Evolutionary conservation across 2,888 invertebrate genomes (phyloP).

Genomic region (Malacosoma neustria): DNA sequence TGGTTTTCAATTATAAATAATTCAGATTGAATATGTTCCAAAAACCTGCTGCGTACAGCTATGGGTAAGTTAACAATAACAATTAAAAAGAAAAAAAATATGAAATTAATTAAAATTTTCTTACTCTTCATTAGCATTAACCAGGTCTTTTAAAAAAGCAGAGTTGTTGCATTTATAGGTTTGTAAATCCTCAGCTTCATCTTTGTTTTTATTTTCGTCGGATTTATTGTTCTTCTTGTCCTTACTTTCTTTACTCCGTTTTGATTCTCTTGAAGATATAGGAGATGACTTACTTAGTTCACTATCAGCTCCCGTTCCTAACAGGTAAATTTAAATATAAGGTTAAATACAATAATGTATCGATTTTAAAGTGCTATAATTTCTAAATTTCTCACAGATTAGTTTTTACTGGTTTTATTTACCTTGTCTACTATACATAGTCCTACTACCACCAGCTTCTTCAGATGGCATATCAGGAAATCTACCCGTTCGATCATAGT

Average conservation of each 20-base stretch:
- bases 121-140: constrained; percentile 82
- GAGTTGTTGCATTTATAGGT: constrained; percentile 82
- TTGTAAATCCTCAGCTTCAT: constrained; percentile 77
- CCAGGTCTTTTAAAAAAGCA: constrained; percentile 81
- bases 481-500: constrained; percentile 86
- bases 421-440: constrained; percentile 88
- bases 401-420: too few species aligned
- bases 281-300: constrained; percentile 87
- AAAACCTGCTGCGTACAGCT: too few species aligned
- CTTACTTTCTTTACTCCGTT: constrained; percentile 83
- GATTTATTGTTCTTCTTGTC: constrained; percentile 72
- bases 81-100: not conserved
- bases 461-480: constrained; percentile 95
- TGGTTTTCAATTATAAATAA: not conserved
- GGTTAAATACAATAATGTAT: too few species aligned
- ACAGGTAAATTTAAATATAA: too few species aligned
- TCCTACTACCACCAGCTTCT: constrained; percentile 91
- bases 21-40: too few species aligned
- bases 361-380: too few species aligned
- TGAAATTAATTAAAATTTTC: constrained; percentile 8
- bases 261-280: constrained; percentile 84
- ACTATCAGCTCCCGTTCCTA: constrained; percentile 82
- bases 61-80: too few species aligned
- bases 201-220: constrained; percentile 71
- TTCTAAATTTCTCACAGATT: too few species aligned